phyloP scores from a whole-genome alignment of 2,888 invertebrate genomes.

The Scrobipalpa costella region DNA sequence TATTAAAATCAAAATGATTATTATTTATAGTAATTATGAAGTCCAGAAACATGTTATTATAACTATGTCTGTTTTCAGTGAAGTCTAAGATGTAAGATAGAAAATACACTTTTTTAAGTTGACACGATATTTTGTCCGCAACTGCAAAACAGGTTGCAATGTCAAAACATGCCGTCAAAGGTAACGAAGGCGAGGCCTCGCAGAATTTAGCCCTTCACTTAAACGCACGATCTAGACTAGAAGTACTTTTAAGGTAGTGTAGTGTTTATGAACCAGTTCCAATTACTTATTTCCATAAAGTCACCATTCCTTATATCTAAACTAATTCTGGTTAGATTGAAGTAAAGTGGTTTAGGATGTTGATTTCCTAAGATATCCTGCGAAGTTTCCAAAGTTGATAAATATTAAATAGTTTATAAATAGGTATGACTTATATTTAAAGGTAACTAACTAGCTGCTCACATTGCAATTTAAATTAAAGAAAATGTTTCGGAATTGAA shows the following conservation, averaged over 20 bases:
- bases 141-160: constrained; percentile 34
- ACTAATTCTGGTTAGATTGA: neutral
- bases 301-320: neutral
- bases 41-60: too few species aligned
- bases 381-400: too few species aligned
- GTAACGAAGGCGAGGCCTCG: constrained; percentile 59
- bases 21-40: too few species aligned
- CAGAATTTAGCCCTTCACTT: constrained; percentile 69
- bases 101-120: neutral
- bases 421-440: too few species aligned
- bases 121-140: constrained; percentile 3
- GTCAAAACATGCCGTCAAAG: constrained; percentile 56
- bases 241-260: neutral
- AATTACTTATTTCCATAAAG: neutral
- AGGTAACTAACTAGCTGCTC: too few species aligned
- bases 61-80: too few species aligned
- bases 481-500: too few species aligned
- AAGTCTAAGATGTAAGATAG: neutral
- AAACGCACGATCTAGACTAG: constrained; percentile 34
- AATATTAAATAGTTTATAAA: too few species aligned
- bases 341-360: neutral
- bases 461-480: too few species aligned
- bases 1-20: too few species aligned
- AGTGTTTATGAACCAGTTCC: constrained; percentile 5
- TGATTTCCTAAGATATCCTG: too few species aligned